These are phyloP conservation scores for Minunthozetes semirufus DNA, from an alignment of 2,888 invertebrate genomes.

Conservation along the genomic window DNA sequence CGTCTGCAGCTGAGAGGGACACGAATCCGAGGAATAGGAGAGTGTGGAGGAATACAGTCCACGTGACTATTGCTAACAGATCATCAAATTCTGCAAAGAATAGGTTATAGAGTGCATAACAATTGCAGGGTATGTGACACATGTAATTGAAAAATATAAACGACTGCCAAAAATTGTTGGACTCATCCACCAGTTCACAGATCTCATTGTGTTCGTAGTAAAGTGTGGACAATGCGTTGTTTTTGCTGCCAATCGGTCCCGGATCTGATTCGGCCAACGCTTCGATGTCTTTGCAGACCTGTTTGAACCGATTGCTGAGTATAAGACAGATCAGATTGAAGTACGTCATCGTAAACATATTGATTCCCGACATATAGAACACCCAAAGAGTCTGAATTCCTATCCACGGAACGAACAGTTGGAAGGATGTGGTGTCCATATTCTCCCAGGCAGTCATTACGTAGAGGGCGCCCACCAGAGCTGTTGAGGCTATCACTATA, in stretches of 20 bases:
- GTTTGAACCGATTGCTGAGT: constrained; percentile 34
- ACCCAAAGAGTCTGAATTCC: constrained; percentile 37
- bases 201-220: constrained; percentile 40
- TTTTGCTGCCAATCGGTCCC: constrained; percentile 36
- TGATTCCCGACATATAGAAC: constrained; percentile 37
- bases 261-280: constrained; percentile 39
- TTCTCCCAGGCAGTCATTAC: constrained; percentile 36
- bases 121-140: constrained; percentile 38
- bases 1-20: constrained; percentile 39
- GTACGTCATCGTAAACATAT: constrained; percentile 37
- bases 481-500: constrained; percentile 18
- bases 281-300: constrained; percentile 38
- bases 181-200: constrained; percentile 39
- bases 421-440: constrained; percentile 34
- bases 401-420: constrained; percentile 37
- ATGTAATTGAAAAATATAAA: constrained; percentile 39
- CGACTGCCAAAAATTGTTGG: constrained; percentile 39
- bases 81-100: constrained; percentile 40
- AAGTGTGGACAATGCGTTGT: constrained; percentile 34
- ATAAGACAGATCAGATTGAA: constrained; percentile 38
- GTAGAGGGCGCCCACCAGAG: constrained; percentile 34
- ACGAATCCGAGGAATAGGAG: constrained; percentile 37
- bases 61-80: constrained; percentile 36
- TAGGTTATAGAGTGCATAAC: constrained; percentile 39
- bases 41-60: constrained; percentile 38